Base-by-base conservation (phyloP, 1,140 invertebrate species). In the Sitodiplosis mosellana region DNA sequence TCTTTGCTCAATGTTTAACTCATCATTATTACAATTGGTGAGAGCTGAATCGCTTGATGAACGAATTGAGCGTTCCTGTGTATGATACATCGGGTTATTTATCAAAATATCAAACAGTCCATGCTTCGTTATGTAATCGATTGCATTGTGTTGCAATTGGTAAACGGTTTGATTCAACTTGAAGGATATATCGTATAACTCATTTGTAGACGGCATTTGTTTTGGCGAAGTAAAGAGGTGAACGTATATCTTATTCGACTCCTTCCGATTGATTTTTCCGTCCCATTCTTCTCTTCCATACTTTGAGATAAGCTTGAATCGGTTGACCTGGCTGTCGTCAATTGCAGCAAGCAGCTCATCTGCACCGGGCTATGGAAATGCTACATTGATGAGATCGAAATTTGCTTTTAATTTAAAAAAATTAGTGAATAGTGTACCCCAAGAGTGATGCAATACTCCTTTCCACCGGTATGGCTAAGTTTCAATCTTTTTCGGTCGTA, bases 1-100 rank as follows among this genome's bases (percentile, higher is more conserved):
- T 51, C 68, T 68, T 55, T 81, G 80, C 51, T 77, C 72, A 2
- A 60, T 55, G 65, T 86, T 86, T 1, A 36, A 15, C 1, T 11
- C 20, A 18, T 63, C 54, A 1, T 12, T 2, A 36, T n/a, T n/a
- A 8, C n/a, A n/a, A n/a, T 36, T 36, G n/a, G n/a, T n/a, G 8
- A n/a, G n/a, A 8, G 34, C 34, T 10, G 8, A 8, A 8, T 8
- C 8, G n/a, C 34, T 36, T n/a, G n/a, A n/a, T n/a, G n/a, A n/a
- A n/a, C n/a, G n/a, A n/a, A n/a, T n/a, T n/a, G n/a, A n/a, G n/a
- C n/a, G n/a, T n/a, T n/a, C n/a, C 34, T 36, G 34, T 10, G 8
- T 8, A 36, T 36, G 34, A 36, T 36, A 36, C 34, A 36, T 10
- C 34, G 34, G 34, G n/a, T 36, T 36, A n/a, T 36, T 36, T 8